Evolutionary conservation across 2,888 invertebrate species (phyloP), one percentile per base, ranked within the genome.

Genomic region (Drosophila emarginata): DNA sequence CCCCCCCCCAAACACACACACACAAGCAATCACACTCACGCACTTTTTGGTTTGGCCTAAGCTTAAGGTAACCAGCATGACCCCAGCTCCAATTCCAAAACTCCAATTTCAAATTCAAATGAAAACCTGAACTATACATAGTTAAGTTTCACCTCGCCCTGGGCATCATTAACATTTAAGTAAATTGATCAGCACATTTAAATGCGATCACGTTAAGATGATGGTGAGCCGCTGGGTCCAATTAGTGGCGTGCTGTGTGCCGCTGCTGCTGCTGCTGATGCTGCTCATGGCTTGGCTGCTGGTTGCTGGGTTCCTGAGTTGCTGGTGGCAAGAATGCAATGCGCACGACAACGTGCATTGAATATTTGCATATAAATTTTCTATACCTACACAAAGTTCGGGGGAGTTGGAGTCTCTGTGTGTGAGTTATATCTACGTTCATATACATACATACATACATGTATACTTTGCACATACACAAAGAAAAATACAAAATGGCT

Each of bases 171-270:
- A 85, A 82, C 85, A 82, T 82, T 82, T 82, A 82, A 81, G 80
- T 73, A 82, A 83, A 83, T 86, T 83, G 86, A 86, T 86, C 80
- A 77, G 80, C 83, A 77, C 80, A 86, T 84, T 84, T 84, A 84
- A 84, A 84, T 84, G 79, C 83, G 86, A 86, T 84, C 86, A 84
- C 80, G 82, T 45, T 45, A 79, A 66, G 78, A 84, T 78, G 82
- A 77, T 69, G 77, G 67, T 66, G 58, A 64, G 74, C 84, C 84
- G 66, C 71, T 72, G 84, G 81, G 83, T 78, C 80, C 84, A 86
- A 81, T 85, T 85, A 87, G 81, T 80, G 82, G 77, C 77, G 57
- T 68, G 74, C 82, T 69, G 76, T 72, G 67, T 67, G 69, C 52
- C 74, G 57, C 51, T 59, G 54, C 62, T 56, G 59, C 54, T 52